These are phyloP conservation scores for Macrobrachium rosenbergii DNA, from an alignment of 1,140 invertebrate genomes.

Conservation along the genomic window DNA sequence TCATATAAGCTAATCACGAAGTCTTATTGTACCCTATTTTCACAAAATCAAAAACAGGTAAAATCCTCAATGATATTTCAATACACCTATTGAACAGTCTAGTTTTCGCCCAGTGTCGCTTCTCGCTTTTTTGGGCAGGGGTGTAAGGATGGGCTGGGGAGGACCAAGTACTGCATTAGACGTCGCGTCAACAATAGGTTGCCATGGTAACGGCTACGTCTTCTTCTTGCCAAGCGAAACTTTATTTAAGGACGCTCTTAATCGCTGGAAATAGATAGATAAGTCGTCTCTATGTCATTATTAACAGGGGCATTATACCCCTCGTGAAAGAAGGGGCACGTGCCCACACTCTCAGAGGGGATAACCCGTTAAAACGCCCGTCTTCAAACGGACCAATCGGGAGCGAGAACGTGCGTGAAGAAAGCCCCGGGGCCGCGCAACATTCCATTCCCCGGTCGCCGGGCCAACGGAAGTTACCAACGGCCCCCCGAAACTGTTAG, in stretches of 20 bases:
- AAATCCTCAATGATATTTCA: no score
- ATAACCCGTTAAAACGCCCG: not conserved
- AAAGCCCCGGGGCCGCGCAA: not conserved
- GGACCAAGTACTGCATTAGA: no score
- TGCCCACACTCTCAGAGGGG: not conserved
- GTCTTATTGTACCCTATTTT: no score
- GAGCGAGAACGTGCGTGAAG: not conserved
- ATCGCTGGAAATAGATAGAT: no score
- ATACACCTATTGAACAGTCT: no score
- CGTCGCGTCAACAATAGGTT: conserved; percentile 23
- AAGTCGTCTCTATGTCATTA: not conserved
- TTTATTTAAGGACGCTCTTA: not conserved
- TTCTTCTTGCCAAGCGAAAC: not conserved
- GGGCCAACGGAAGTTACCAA: no score
- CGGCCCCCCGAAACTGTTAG: no score
- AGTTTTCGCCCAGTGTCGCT: no score
- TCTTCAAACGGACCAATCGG: not conserved
- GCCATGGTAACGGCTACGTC: conserved; percentile 15
- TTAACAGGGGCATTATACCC: not conserved
- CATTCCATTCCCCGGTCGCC: conserved; percentile 4
- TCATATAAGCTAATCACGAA: no score
- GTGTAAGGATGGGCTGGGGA: no score
- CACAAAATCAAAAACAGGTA: no score
- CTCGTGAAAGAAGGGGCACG: not conserved
- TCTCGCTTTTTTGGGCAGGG: no score